Base-by-base conservation (phyloP, 2,113 vertebrate species). In the Manacus vitellinus region DNA sequence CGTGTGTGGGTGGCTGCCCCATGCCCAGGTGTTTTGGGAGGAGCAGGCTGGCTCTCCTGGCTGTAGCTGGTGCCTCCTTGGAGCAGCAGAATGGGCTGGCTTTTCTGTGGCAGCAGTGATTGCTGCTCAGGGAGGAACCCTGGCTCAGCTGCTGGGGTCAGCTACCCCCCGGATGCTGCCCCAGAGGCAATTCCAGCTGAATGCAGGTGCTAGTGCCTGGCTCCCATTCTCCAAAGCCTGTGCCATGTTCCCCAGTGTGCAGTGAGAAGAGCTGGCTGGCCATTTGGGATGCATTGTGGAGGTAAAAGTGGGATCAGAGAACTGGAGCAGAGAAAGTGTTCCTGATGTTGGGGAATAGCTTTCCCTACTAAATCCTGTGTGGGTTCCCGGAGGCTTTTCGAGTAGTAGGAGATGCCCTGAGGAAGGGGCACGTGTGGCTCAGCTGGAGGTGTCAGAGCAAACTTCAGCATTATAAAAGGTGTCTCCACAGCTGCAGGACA, bases 311-410 rank as follows among this genome's bases (percentile, higher is more conserved):
- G 33, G 25, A 43, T 51, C 7, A 12, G 41, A 43, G 63, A 43
- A 54, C 54, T 82, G 76, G 47, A 73, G 54, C 23, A 25, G 59
- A 74, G 65, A 30, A 76, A 33, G 30, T 1, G 1, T 49, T 56
- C 12, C 47, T 67, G 15, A 9, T 61, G 35, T 14, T 28, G 47
- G 23, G 35, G 14, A 63, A n/a, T 9, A 25, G 18, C 37, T 27
- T 78, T 65, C 37, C 47, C 33, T n/a, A 41, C 18, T 8, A 24
- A 73, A 31, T 28, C 30, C 35, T 71, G 7, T n/a, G 46, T 61
- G 46, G n/a, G 24, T 18, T 77, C 3, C 17, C 1, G 1, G 28
- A 1, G 3, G 55, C 61, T 58, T 70, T 62, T n/a, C 0, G 0
- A 28, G 31, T 20, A 20, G 35, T 28, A 56, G 52, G 11, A 44